A percentile compares a stretch with the other conserved stretches of the same genome.
These are phyloP conservation scores for Diploptera punctata DNA, from an alignment of 2,888 invertebrate genomes.

Conservation along the genomic window DNA sequence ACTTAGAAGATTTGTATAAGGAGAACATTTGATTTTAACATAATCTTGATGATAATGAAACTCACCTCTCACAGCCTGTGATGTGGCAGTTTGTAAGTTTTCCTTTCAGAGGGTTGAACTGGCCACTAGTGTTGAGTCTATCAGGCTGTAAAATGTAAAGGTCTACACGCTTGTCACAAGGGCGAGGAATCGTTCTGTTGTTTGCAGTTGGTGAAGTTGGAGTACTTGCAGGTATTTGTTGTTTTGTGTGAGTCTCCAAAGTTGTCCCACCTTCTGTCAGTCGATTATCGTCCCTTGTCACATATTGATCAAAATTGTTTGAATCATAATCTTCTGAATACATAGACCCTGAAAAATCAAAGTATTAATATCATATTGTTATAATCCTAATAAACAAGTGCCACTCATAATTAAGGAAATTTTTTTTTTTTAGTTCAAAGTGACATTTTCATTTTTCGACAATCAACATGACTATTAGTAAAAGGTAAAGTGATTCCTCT, in stretches of 20 bases:
- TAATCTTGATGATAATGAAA: too few species aligned
- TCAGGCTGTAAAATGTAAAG: slow-evolving; percentile 85
- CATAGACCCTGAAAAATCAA: slow-evolving; percentile 22
- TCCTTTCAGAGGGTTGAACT: slow-evolving; percentile 85
- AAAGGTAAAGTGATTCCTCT: too few species aligned
- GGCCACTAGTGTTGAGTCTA: slow-evolving; percentile 75
- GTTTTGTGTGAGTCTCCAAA: slow-evolving; percentile 1
- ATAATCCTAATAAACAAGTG: too few species aligned
- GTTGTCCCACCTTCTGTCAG: slow-evolving; percentile 3
- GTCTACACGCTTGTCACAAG: slow-evolving; percentile 88
- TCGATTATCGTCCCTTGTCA: slow-evolving; percentile 30
- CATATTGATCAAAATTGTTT: slow-evolving; percentile 35
- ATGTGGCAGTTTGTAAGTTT: slow-evolving; percentile 88
- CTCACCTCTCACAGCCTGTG: slow-evolving; percentile 84
- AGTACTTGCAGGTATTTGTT: slow-evolving; percentile 20
- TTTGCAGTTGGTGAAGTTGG: slow-evolving; percentile 10
- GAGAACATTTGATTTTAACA: too few species aligned
- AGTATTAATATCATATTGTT: too few species aligned
- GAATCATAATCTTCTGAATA: slow-evolving; percentile 48
- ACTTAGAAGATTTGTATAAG: too few species aligned
- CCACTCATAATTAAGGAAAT: too few species aligned
- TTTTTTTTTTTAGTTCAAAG: too few species aligned
- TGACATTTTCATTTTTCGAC: too few species aligned
- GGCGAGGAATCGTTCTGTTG: slow-evolving; percentile 57
- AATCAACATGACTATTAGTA: too few species aligned